phyloP scores from a whole-genome alignment of 2,113 vertebrate genomes.

The Oplegnathus fasciatus region DNA sequence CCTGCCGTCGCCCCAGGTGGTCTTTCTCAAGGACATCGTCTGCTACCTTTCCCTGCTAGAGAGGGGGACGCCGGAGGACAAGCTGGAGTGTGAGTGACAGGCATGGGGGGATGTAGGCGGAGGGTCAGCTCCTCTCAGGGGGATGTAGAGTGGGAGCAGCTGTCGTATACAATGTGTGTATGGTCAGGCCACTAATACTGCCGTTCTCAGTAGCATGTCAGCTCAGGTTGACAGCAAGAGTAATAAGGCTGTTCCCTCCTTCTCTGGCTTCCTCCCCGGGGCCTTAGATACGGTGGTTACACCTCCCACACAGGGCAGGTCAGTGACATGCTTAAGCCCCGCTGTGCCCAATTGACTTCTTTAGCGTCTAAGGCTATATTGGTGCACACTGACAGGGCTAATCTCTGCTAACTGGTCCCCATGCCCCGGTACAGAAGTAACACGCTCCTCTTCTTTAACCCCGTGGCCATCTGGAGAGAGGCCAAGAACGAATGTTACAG shows the following conservation, averaged over 20 bases:
- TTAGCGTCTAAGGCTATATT: slow-evolving; percentile 46
- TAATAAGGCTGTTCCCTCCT: slow-evolving; percentile 25
- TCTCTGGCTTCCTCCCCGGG: neutral
- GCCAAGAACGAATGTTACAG: slow-evolving; percentile 19
- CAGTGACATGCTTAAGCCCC: slow-evolving; percentile 37
- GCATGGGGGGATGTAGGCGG: neutral
- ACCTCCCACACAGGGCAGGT: slow-evolving; percentile 31
- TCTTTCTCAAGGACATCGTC: slow-evolving; percentile 94
- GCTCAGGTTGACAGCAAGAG: slow-evolving; percentile 29
- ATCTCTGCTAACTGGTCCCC: slow-evolving; percentile 50
- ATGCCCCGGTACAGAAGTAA: neutral
- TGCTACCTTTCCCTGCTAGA: slow-evolving; percentile 97
- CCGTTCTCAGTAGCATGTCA: neutral
- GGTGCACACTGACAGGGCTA: slow-evolving; percentile 37
- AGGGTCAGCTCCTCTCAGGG: slow-evolving; percentile 10
- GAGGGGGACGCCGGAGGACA: slow-evolving; percentile 93
- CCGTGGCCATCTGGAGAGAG: slow-evolving; percentile 5
- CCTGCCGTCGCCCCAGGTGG: slow-evolving; percentile 80
- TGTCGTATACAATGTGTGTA: slow-evolving; percentile 3
- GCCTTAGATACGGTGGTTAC: neutral
- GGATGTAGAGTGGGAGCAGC: neutral
- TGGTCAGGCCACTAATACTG: neutral
- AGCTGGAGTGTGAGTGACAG: slow-evolving; percentile 93
- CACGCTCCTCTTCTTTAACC: slow-evolving; percentile 37
- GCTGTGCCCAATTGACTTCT: slow-evolving; percentile 41